Evolutionary conservation across 2,888 invertebrate genomes (phyloP).

Genomic region (Furcula furcula): DNA sequence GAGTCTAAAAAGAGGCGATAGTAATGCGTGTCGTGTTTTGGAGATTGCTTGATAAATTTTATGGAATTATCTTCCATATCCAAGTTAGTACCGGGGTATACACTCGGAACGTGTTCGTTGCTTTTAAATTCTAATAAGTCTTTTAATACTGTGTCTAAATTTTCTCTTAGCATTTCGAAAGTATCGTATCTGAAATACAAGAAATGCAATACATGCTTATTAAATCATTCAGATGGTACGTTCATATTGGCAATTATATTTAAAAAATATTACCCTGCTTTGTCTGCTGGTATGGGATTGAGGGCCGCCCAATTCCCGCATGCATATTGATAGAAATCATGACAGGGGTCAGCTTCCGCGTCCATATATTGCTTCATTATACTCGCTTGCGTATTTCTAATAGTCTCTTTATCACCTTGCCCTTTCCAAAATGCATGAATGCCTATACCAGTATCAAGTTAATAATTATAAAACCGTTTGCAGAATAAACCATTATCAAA

Average conservation of each 20-base stretch:
- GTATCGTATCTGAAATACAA: conserved; percentile 86
- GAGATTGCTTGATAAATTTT: conserved; percentile 16
- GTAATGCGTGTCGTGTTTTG: conserved; percentile 3
- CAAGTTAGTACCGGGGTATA: conserved; percentile 62
- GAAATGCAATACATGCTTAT: too few species aligned
- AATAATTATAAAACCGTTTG: too few species aligned
- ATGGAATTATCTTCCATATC: conserved; percentile 52
- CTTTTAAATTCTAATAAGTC: conserved; percentile 83
- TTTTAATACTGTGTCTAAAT: conserved; percentile 85
- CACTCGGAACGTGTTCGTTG: conserved; percentile 43
- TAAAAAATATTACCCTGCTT: conserved; percentile 83
- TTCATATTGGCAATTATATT: too few species aligned
- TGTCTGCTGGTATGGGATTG: conserved; percentile 94
- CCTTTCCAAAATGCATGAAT: conserved; percentile 83
- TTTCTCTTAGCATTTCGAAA: conserved; percentile 93
- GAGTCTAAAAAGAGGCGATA: conserved; percentile 28
- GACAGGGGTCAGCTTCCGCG: conserved; percentile 86
- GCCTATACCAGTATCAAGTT: conserved; percentile 32
- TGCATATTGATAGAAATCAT: conserved; percentile 92
- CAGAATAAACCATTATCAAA: too few species aligned
- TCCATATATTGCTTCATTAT: conserved; percentile 92
- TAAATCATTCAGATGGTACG: too few species aligned
- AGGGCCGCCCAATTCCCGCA: conserved; percentile 93
- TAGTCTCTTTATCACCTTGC: conserved; percentile 78
- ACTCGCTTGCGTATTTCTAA: conserved; percentile 83